Evolutionary conservation across 30 jellyfish, hydroid and myxozoan genomes (phyloP).

Genomic region (Turritopsis rubra): DNA sequence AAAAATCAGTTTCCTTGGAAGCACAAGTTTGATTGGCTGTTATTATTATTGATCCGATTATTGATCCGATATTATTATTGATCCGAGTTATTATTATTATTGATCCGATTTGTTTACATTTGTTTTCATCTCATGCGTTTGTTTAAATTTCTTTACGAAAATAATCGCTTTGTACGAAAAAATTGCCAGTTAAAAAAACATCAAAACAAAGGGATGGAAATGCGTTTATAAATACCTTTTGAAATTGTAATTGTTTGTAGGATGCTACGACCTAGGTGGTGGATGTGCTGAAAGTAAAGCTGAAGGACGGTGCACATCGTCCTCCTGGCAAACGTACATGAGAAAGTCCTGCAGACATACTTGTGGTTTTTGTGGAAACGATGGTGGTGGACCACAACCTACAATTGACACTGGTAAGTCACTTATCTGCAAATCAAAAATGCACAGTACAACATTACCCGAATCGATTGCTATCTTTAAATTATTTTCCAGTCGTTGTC

Average conservation of each 20-base stretch:
- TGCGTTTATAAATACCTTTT: background rate
- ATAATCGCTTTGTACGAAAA: too few relatives aligned
- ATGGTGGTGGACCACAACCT: slow-evolving; percentile 17
- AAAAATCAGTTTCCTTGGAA: too few relatives aligned
- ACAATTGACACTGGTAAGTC: background rate
- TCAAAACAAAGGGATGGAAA: background rate
- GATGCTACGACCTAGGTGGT: slow-evolving; percentile 2
- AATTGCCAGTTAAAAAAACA: background rate
- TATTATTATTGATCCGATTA: too few relatives aligned
- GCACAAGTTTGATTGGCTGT: too few relatives aligned
- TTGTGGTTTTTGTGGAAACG: slow-evolving; percentile 12
- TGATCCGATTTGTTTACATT: too few relatives aligned
- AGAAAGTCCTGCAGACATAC: background rate
- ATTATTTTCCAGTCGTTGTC: background rate
- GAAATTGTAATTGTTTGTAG: background rate
- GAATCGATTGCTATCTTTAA: background rate
- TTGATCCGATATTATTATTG: too few relatives aligned
- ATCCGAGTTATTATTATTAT: too few relatives aligned
- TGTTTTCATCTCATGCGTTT: too few relatives aligned
- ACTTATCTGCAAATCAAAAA: too few relatives aligned
- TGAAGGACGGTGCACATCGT: slow-evolving; percentile 2
- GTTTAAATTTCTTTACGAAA: too few relatives aligned
- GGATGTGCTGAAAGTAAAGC: background rate
- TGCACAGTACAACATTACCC: background rate
- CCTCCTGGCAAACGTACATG: background rate